Percentiles rank a stretch among this genome's conserved stretches.
Evolutionary conservation across 2,888 invertebrate genomes (phyloP).

Genomic region (Catotricha subobsoleta): DNA sequence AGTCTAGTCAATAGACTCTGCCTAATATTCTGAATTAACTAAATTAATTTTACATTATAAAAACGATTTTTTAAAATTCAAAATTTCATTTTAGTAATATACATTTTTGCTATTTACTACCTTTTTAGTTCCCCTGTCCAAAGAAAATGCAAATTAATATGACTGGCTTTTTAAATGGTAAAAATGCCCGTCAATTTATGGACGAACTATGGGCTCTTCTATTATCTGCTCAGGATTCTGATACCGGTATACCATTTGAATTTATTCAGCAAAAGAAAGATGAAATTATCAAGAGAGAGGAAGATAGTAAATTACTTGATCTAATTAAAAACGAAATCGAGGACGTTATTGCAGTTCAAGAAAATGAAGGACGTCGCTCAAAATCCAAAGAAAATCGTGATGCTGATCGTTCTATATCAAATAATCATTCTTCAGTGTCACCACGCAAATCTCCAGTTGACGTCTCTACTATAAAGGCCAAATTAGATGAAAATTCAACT

Average conservation of each 20-base stretch:
- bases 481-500: slow-evolving; percentile 1
- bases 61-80: too few relatives aligned
- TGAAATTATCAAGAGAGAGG: slow-evolving; percentile 71
- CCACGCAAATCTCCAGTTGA: slow-evolving; percentile 1
- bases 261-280: slow-evolving; percentile 93
- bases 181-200: slow-evolving; percentile 95
- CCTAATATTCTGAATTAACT: too few relatives aligned
- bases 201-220: slow-evolving; percentile 92
- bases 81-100: neutral
- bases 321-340: slow-evolving; percentile 7
- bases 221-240: slow-evolving; percentile 87
- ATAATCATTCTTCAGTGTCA: neutral
- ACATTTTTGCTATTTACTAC: slow-evolving; percentile 10
- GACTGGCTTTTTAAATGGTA: slow-evolving; percentile 96
- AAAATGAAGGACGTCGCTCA: neutral
- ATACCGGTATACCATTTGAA: slow-evolving; percentile 86
- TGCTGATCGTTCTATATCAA: neutral
- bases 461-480: neutral
- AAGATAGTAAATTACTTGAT: slow-evolving; percentile 15
- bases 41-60: too few relatives aligned
- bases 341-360: too few relatives aligned
- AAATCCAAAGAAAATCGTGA: neutral
- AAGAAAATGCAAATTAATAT: slow-evolving; percentile 99
- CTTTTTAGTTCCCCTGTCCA: slow-evolving; percentile 79
- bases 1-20: too few relatives aligned